These are phyloP conservation scores for Dysmachus trigonus DNA, from an alignment of 2,888 invertebrate species.

Conservation along the genomic window DNA sequence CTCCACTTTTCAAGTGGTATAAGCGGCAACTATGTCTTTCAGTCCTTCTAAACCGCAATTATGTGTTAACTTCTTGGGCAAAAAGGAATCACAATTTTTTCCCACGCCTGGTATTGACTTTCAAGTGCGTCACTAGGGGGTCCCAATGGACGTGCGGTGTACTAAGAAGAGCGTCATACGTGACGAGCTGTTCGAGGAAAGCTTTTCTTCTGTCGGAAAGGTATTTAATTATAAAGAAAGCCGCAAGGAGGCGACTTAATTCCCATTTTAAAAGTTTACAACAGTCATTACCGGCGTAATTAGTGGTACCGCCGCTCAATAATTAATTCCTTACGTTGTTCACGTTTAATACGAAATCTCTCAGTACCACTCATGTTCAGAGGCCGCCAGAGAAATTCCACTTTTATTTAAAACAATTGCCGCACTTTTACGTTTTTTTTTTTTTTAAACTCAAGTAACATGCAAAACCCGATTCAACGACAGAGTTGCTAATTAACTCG, in stretches of 20 bases:
- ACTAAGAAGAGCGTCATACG: neutral
- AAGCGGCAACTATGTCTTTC: neutral
- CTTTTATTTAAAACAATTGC: neutral
- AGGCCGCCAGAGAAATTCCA: neutral
- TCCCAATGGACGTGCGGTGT: neutral
- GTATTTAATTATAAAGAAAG: neutral
- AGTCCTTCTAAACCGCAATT: neutral
- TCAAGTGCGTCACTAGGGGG: neutral
- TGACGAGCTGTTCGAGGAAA: neutral
- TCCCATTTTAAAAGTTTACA: neutral
- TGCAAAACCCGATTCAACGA: neutral
- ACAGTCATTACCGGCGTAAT: neutral
- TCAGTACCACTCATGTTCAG: neutral
- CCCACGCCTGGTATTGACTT: neutral
- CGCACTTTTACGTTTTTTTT: neutral
- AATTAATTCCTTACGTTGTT: neutral
- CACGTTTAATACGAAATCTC: neutral
- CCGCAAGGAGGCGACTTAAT: neutral
- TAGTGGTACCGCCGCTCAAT: neutral
- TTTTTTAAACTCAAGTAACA: neutral
- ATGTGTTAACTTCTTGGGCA: neutral
- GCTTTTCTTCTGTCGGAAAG: neutral
- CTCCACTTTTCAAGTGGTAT: neutral
- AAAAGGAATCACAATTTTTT: neutral
- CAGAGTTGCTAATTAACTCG: neutral